Evolutionary conservation across 2,797 vertebrate genomes (phyloP), one percentile per base, ranked within the genome.

Genomic region (Enteromius argenteus): DNA sequence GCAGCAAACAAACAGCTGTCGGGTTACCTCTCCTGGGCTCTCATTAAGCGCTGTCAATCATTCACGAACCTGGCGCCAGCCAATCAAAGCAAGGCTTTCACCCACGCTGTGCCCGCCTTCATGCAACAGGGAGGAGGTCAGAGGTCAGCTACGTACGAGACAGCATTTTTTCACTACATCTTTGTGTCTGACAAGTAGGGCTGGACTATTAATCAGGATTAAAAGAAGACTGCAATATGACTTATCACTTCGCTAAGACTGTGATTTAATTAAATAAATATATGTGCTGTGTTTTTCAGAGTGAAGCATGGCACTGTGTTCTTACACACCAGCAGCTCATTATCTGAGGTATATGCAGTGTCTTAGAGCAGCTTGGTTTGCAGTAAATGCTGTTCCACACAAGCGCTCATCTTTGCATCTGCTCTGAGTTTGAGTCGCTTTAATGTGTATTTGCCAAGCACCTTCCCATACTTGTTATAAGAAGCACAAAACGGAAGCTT

Each of bases 21-120:
- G 90, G 93, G 91, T 93, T 92, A 89, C 90, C 90, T 95, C 94
- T 95, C 94, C 89, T 89, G 94, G 94, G 95, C 92, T 92, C 93
- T 94, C 93, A 95, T 95, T 95, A 96, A 92, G 90, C 85, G 85
- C 91, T 93, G 93, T 92, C 93, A 94, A 89, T 95, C 94, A 94
- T 91, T 88, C 90, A 83, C 80, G 66, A 87, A 64, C 83, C 88
- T 87, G 90, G 90, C 88, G 90, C 71, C 86, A 93, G 90, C 94
- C 94, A 95, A 95, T 96, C 93, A 92, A 76, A 86, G 92, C 85
- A 89, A 86, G 90, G 90, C 91, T 92, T 91, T 91, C 91, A 87
- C 92, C 93, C 89, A 93, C 88, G n/a, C 72, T 58, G 62, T 30
- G 32, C 81, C 86, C 75, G 9, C 88, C 86, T 73, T 89, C 91